Evolutionary conservation across 1,140 invertebrate species (phyloP).

Genomic region (Caenorhabditis remanei): DNA sequence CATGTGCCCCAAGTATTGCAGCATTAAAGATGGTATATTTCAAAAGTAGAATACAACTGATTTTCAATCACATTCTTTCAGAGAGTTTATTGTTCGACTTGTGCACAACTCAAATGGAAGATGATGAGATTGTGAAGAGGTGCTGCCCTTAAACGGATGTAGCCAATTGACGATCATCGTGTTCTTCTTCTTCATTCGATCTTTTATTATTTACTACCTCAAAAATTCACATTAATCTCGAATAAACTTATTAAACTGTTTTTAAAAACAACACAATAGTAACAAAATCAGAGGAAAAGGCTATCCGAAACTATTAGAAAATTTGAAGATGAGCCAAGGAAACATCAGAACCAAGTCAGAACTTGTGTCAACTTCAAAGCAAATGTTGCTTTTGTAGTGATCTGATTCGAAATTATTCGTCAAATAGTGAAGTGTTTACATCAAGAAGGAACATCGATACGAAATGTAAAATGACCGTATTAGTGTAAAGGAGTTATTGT

Average conservation of each 20-base stretch:
- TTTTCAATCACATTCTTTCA: not conserved
- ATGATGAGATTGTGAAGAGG: not conserved
- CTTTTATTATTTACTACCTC: not conserved
- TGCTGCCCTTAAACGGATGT: not conserved
- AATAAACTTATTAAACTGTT: not conserved
- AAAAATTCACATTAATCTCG: not conserved
- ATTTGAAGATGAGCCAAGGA: too few species aligned
- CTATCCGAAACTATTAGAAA: too few species aligned
- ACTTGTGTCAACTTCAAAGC: not conserved
- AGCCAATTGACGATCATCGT: not conserved
- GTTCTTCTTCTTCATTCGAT: too few species aligned
- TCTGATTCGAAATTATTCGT: not conserved
- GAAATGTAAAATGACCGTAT: slow-evolving; percentile 16
- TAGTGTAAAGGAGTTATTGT: slow-evolving; percentile 23
- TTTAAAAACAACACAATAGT: not conserved
- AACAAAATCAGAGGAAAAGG: too few species aligned
- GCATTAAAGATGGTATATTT: not conserved
- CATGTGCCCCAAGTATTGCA: not conserved
- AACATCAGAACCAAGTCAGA: not conserved
- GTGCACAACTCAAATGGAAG: not conserved
- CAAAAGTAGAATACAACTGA: not conserved
- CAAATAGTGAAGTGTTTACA: slow-evolving; percentile 9
- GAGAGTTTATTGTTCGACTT: not conserved
- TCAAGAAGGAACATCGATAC: not conserved
- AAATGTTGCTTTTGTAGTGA: not conserved